Percentiles rank a stretch among this genome's conserved stretches.
Evolutionary conservation across 2,113 vertebrate species (phyloP).

Genomic region (Odocoileus virginianus): DNA sequence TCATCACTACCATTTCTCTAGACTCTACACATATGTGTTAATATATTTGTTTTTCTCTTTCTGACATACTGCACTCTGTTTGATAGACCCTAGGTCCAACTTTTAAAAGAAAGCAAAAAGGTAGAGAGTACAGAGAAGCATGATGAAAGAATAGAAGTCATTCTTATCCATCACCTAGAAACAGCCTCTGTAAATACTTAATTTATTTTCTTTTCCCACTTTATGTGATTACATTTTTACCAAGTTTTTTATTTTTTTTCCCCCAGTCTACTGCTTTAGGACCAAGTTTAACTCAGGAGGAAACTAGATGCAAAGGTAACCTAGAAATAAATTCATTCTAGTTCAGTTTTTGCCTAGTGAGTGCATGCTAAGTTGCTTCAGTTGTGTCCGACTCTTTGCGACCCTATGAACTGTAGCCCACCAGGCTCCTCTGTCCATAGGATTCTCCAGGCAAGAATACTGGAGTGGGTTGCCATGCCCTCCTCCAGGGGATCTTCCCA

Average conservation of each 20-base stretch:
- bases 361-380: not conserved
- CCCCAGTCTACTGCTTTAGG: not conserved
- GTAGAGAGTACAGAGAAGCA: not conserved
- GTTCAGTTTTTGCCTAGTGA: not conserved
- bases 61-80: not conserved
- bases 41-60: not conserved
- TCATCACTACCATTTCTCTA: not conserved
- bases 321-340: not conserved
- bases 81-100: not conserved
- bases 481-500: not conserved
- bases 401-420: not conserved
- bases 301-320: not conserved
- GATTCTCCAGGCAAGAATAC: not conserved
- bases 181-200: not conserved
- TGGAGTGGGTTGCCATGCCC: not conserved
- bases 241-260: not conserved
- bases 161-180: not conserved
- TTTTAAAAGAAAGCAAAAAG: not conserved
- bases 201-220: not conserved
- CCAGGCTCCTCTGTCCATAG: not conserved
- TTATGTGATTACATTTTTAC: not conserved
- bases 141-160: not conserved
- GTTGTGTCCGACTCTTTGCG: not conserved
- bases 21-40: not conserved
- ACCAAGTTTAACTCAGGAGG: not conserved